Conservation (phyloP, 2,888 invertebrate genomes). For the Dendrolimus houi region DNA sequence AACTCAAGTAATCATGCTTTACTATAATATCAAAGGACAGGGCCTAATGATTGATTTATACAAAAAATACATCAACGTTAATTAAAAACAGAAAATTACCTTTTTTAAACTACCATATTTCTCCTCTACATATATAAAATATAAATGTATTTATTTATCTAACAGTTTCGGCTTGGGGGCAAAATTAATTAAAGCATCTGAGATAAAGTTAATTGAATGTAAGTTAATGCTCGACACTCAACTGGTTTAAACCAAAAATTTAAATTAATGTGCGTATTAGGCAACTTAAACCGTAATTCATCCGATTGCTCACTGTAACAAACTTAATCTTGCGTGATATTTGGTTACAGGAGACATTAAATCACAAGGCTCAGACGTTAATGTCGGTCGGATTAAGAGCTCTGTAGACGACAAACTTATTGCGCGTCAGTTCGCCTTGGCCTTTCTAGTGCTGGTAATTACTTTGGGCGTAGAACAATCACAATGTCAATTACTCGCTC, state of each 20-base stretch:
- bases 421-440: background rate
- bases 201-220: background rate
- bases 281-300: background rate
- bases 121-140: too few relatives aligned
- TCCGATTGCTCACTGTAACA: slow-evolving; percentile 3
- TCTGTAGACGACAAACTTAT: slow-evolving; percentile 43
- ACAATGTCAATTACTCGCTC: background rate
- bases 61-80: too few relatives aligned
- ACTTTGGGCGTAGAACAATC: background rate
- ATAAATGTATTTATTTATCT: too few relatives aligned
- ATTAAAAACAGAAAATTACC: too few relatives aligned
- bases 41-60: too few relatives aligned
- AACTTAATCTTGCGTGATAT: slow-evolving; percentile 21
- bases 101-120: too few relatives aligned
- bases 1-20: too few relatives aligned
- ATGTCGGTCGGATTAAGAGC: slow-evolving; percentile 20
- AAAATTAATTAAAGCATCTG: background rate
- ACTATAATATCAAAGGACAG: too few relatives aligned
- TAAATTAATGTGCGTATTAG: slow-evolving; percentile 1
- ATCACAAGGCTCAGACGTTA: slow-evolving; percentile 18
- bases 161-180: too few relatives aligned
- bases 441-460: background rate
- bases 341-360: slow-evolving; percentile 22
- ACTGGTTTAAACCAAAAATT: slow-evolving; percentile 1
- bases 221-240: background rate